Conservation (phyloP, 64 coral and sea anemone genomes). For the Montipora capricornis region DNA sequence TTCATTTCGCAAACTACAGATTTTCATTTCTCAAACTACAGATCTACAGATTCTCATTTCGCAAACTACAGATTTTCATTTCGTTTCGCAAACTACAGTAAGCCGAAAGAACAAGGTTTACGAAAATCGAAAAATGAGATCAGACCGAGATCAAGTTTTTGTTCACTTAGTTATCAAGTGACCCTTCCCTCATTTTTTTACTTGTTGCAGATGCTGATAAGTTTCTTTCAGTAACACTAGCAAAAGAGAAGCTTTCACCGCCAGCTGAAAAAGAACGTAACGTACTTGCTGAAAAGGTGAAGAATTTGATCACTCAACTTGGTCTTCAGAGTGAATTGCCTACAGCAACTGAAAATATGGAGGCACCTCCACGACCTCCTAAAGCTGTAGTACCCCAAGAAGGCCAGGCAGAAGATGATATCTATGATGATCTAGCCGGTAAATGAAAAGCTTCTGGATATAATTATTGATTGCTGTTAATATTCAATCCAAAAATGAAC, state of each 20-base stretch:
- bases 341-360: not conserved
- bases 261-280: slow-evolving; percentile 25
- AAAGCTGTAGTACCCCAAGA: slow-evolving; percentile 4
- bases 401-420: slow-evolving; percentile 15
- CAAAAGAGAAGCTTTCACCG: slow-evolving; percentile 36
- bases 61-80: no score
- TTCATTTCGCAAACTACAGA: no score
- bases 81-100: no score
- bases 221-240: slow-evolving; percentile 52
- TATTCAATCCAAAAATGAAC: no score
- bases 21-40: no score
- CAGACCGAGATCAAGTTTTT: no score
- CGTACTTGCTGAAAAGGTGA: slow-evolving; percentile 33
- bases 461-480: no score
- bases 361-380: slow-evolving; percentile 41
- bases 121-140: no score
- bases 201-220: slow-evolving; percentile 56
- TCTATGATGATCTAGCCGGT: slow-evolving; percentile 66
- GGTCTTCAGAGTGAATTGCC: not conserved
- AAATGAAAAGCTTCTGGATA: not conserved
- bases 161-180: not conserved
- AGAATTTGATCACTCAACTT: slow-evolving; percentile 38
- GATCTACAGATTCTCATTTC: no score
- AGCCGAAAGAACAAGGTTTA: no score
- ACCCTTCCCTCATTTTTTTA: no score